Base-by-base conservation (phyloP, 92 coral and sea anemone genomes). In the Porites cylindrica region DNA sequence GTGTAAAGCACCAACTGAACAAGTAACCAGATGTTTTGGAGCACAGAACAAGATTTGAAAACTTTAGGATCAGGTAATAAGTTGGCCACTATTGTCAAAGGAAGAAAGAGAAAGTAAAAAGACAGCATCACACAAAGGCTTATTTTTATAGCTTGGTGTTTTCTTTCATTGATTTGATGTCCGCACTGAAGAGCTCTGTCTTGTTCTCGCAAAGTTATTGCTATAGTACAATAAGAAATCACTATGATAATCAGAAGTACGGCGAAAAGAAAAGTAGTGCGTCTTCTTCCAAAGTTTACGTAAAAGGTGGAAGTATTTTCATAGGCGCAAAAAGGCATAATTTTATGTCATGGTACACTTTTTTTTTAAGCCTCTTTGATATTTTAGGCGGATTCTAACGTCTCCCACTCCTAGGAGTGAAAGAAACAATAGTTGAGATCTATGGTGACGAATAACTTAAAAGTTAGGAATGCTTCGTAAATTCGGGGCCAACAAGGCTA, bases 111-210 rank as follows among this genome's bases (percentile, higher is more conserved):
- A 4, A 76, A 19, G 38, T 24, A 76, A 32, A 76, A 61, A 23
- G 68, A n/a, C 21, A 51, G 67, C 19, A 76, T 76, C 1, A 76
- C 29, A 60, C 81, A 58, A 29, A 76, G 21, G 21, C 66, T 10
- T 67, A 76, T 76, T 38, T 43, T 77, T 4, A 89, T 70, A 0
- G 90, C 75, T n/a, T 86, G 76, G 54, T 70, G 89, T 82, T 90
- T 85, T 70, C 47, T 75, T 9, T 23, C 83, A 6, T 68, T 68
- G 56, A 14, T 29, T 58, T 17, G 70, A 77, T 66, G 62, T 69
- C 47, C 78, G 58, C 32, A 13, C 72, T n/a, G 65, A 52, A 43
- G 76, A 10, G 24, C 17, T 56, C 26, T 76, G 67, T 61, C 53
- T 76, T 58, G 81, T 76, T 43, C 21, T 29, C 52, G n/a, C 17